Conservation (phyloP, 2,797 vertebrate genomes). For the Pygocentrus nattereri region DNA sequence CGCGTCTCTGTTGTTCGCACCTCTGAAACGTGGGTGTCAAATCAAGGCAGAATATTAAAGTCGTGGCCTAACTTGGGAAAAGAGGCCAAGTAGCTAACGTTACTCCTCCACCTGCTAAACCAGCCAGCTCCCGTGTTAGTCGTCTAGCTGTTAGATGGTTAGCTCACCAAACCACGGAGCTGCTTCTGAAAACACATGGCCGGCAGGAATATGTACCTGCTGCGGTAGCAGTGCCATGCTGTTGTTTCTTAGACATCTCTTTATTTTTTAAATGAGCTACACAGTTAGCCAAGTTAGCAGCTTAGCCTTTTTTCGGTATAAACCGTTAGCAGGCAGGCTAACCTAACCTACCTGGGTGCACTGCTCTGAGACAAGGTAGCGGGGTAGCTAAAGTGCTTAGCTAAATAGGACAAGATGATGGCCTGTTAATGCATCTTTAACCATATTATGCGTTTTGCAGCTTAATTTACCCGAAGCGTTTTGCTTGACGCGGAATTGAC, state of each 20-base stretch:
- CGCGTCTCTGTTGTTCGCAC: constrained; percentile 12
- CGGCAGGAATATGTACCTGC: too few species aligned
- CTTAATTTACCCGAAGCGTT: neutral
- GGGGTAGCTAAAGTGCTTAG: too few species aligned
- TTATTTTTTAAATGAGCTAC: neutral
- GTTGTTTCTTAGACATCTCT: neutral
- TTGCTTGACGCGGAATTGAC: neutral
- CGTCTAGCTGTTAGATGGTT: too few species aligned
- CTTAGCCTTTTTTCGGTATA: neutral
- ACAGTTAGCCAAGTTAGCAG: neutral
- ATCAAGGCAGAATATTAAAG: neutral
- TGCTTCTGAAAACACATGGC: too few species aligned
- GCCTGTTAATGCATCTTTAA: too few species aligned
- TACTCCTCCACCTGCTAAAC: constrained; percentile 27
- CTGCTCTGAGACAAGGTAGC: too few species aligned
- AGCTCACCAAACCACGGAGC: too few species aligned
- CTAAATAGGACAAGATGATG: too few species aligned
- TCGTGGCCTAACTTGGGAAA: constrained; percentile 60
- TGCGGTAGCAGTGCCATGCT: neutral
- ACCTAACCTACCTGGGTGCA: too few species aligned
- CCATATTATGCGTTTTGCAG: neutral
- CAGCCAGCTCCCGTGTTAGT: neutral
- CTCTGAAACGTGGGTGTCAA: neutral
- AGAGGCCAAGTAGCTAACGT: constrained; percentile 16
- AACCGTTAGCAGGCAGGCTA: too few species aligned